Conservation (phyloP, 2,888 invertebrate genomes). For the Ichneumoninae sp. region DNA sequence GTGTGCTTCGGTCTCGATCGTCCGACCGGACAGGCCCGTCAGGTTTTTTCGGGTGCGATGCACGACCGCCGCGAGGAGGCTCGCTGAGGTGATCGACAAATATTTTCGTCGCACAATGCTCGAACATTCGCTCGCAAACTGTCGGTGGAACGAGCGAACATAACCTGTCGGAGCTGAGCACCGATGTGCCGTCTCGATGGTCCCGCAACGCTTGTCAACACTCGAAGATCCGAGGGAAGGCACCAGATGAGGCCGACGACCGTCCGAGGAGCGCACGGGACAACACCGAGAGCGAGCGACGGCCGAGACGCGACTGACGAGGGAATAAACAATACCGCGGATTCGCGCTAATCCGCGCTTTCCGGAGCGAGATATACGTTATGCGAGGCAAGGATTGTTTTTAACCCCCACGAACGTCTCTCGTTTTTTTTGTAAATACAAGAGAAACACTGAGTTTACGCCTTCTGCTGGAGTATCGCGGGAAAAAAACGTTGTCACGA, state of each 20-base stretch:
- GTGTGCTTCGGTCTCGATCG: neutral
- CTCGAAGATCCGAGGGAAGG: conserved; percentile 2
- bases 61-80: neutral
- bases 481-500: neutral
- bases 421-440: too few species aligned
- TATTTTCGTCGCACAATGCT: conserved; percentile 34
- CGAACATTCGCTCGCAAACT: conserved; percentile 26
- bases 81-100: conserved; percentile 11
- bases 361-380: conserved; percentile 47
- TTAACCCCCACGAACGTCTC: conserved; percentile 51
- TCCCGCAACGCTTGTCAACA: conserved; percentile 25
- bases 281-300: neutral
- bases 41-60: neutral
- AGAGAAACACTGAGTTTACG: conserved; percentile 70
- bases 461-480: conserved; percentile 67
- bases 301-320: neutral
- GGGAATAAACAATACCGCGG: conserved; percentile 23
- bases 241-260: conserved; percentile 24
- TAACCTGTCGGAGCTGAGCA: conserved; percentile 56
- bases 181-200: conserved; percentile 4
- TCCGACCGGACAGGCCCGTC: neutral
- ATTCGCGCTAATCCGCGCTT: conserved; percentile 9
- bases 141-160: conserved; percentile 47
- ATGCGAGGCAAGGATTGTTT: conserved; percentile 75
- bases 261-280: neutral